A percentile compares a stretch with the other conserved stretches of the same genome.
These are phyloP conservation scores for Charaxes varanes DNA, from an alignment of 1,140 invertebrate species.

Conservation along the genomic window DNA sequence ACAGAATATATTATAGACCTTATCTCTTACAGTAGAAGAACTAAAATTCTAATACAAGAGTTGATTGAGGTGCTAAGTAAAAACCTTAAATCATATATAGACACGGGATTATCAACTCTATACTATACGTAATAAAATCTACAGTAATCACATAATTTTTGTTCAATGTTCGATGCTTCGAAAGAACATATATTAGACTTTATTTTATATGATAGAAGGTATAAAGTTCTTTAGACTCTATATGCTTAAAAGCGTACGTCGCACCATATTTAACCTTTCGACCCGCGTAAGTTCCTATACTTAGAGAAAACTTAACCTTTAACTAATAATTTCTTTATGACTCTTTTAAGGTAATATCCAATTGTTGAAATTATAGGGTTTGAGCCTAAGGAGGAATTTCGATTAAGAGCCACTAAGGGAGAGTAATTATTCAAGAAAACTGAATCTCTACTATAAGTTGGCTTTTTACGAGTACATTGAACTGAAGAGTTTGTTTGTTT, in stretches of 20 bases:
- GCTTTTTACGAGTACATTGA: too few species aligned
- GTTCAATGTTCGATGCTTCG: not conserved
- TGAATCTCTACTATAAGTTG: too few species aligned
- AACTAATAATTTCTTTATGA: constrained; percentile 3
- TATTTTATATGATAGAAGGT: not conserved
- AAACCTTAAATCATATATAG: not conserved
- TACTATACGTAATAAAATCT: not conserved
- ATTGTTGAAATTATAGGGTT: not conserved
- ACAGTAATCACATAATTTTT: not conserved
- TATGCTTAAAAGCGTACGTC: not conserved
- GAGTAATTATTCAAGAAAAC: not conserved
- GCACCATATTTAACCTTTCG: constrained; percentile 3
- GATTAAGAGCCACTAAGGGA: not conserved
- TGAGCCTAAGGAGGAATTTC: not conserved
- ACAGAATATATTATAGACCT: too few species aligned
- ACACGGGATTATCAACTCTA: not conserved
- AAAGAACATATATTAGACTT: not conserved
- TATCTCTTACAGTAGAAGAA: too few species aligned
- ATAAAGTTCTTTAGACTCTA: not conserved
- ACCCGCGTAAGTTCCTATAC: not conserved
- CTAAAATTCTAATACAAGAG: too few species aligned
- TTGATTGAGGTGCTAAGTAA: not conserved
- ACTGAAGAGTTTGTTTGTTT: too few species aligned
- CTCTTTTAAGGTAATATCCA: constrained; percentile 1
- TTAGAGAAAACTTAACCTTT: constrained; percentile 1